Percentiles rank a stretch among this genome's conserved stretches.
phyloP scores from a whole-genome alignment of 2,797 vertebrate genomes.

The Graptemys geographica region DNA sequence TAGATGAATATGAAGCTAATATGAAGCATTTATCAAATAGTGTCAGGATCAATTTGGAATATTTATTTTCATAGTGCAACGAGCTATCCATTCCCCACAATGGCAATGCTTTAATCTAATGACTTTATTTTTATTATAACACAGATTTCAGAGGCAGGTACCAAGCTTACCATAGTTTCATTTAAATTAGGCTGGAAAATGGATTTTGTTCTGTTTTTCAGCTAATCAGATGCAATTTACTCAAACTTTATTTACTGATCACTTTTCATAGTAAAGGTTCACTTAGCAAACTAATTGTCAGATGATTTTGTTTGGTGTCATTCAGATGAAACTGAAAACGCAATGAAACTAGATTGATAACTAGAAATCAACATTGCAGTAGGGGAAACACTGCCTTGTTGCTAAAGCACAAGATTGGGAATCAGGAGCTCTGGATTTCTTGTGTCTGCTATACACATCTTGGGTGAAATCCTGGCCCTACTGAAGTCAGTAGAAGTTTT shows the following conservation, averaged over 20 bases:
- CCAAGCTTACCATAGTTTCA: background rate
- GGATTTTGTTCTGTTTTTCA: background rate
- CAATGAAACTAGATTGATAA: background rate
- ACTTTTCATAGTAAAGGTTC: background rate
- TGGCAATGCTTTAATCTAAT: background rate
- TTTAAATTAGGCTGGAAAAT: background rate
- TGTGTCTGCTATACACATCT: background rate
- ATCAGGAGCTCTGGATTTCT: background rate
- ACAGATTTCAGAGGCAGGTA: background rate
- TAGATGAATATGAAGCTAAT: background rate
- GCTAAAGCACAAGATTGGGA: background rate
- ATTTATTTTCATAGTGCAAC: background rate
- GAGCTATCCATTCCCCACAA: background rate
- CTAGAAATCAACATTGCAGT: background rate
- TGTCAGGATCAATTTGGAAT: background rate
- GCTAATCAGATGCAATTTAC: background rate
- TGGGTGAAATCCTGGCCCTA: background rate
- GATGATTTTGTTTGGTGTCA: background rate
- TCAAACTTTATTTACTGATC: background rate
- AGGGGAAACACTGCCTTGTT: background rate
- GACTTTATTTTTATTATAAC: background rate
- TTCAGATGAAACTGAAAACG: background rate
- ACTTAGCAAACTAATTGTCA: background rate
- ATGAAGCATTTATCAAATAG: background rate
- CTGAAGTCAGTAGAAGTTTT: background rate